A percentile compares a stretch with the other conserved stretches of the same genome.
Conservation (phyloP, 2,113 vertebrate species). For the Astur gentilis region DNA sequence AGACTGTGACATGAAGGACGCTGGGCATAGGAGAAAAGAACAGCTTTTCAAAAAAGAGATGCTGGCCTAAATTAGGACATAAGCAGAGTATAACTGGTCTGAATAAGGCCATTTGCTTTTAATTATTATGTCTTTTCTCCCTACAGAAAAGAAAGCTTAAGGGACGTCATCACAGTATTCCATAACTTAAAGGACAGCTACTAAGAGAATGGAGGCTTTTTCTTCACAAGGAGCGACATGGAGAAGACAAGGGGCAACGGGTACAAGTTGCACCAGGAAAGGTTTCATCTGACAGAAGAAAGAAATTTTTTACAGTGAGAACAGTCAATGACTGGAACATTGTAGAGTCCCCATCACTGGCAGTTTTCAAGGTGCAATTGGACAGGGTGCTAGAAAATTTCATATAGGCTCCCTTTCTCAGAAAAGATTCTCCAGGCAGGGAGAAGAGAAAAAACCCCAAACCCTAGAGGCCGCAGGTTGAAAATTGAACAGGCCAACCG, state of each 20-base stretch:
- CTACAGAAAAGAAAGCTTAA: not conserved
- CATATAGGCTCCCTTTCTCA: not conserved
- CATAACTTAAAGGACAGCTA: not conserved
- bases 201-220: not conserved
- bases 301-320: not conserved
- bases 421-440: not conserved
- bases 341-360: too few species aligned
- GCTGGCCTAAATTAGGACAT: not conserved
- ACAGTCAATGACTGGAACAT: not conserved
- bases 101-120: not conserved
- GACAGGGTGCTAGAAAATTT: not conserved
- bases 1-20: not conserved
- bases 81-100: not conserved
- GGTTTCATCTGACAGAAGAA: not conserved
- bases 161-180: not conserved
- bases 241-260: not conserved
- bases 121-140: not conserved
- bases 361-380: not conserved
- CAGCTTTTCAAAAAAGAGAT: not conserved
- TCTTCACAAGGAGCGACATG: not conserved
- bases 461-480: too few species aligned
- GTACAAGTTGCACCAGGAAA: not conserved
- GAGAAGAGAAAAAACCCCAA: too few species aligned
- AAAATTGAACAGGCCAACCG: too few species aligned
- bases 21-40: not conserved